Evolutionary conservation across 2,113 vertebrate species (phyloP), one percentile per base, ranked within the genome.

Genomic region (Mastomys natalensis): DNA sequence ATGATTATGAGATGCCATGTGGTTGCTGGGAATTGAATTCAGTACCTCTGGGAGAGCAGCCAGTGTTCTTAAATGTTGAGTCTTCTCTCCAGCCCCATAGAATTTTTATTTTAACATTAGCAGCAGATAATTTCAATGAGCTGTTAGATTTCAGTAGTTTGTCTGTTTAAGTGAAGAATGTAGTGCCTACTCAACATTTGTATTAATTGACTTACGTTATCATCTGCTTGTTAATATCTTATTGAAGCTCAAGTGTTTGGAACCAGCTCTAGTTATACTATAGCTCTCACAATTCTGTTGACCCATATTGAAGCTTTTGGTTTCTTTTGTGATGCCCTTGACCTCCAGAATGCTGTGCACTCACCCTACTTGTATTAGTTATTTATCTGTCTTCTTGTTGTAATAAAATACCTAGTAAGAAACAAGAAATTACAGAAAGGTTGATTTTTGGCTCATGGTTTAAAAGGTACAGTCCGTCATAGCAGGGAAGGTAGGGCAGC

Each of bases 91-190:
- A 43, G 53, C 34, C 34, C 7, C 5, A 55, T 21, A 85, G 40
- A 87, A 76, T 92, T 93, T 53, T 1, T 51, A 37, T 43, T 90
- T 95, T 88, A 64, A 72, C 66, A 66, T n/a, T 85, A 60, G 78
- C 51, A 26, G 15, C 8, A 85, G 53, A 87, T 48, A 48, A 93
- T 82, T 81, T 91, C 26, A 53, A 22, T 13, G 21, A 85, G 86
- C 45, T 87, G 22, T 48, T 73, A 74, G 26, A 90, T 88, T 88
- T 91, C 26, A 85, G 26, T 74, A 68, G 73, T 40, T 93, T n/a
- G 37, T 92, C 26, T 10, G 21, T 48, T 76, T 81, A 73, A 94
- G 29, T 48, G 19, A 86, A n/a, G 29, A 94, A 85, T 16, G 92
- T 34, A 58, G 43, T 8, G 89, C 2, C n/a, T 89, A 24, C 89